Conservation (phyloP, 2,888 invertebrate genomes). For the Isotomurus palustris region DNA sequence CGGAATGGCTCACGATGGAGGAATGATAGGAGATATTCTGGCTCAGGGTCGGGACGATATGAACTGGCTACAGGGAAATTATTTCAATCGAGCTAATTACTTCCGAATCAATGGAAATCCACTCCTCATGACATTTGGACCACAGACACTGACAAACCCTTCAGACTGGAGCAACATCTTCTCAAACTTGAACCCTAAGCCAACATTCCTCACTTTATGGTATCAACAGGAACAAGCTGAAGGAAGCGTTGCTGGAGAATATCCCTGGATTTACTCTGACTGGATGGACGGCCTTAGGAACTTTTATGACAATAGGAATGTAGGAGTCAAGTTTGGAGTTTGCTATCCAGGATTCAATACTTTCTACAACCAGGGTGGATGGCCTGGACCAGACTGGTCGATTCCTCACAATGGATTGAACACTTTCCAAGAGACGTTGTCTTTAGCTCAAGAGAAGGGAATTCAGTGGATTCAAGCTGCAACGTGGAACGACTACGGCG, state of each 20-base stretch:
- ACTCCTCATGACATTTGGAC: slow-evolving; percentile 40
- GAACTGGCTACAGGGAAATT: slow-evolving; percentile 8
- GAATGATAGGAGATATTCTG: slow-evolving; percentile 33
- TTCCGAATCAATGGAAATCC: slow-evolving; percentile 35
- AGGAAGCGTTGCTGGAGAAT: slow-evolving; percentile 34
- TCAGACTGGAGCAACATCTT: slow-evolving; percentile 37
- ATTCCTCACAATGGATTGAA: slow-evolving; percentile 22
- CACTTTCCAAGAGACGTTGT: slow-evolving; percentile 33
- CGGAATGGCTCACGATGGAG: slow-evolving; percentile 37
- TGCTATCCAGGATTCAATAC: slow-evolving; percentile 42
- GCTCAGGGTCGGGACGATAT: slow-evolving; percentile 33
- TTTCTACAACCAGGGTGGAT: slow-evolving; percentile 30
- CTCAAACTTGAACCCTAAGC: slow-evolving; percentile 25
- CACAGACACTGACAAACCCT: slow-evolving; percentile 30
- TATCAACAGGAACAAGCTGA: slow-evolving; percentile 27
- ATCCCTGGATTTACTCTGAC: slow-evolving; percentile 39
- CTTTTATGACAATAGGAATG: slow-evolving; percentile 32
- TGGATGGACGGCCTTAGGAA: slow-evolving; percentile 35
- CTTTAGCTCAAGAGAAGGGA: slow-evolving; percentile 22
- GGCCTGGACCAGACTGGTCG: slow-evolving; percentile 36
- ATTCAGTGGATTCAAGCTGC: slow-evolving; percentile 31
- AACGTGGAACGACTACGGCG: slow-evolving; percentile 44
- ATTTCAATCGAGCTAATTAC: slow-evolving; percentile 33
- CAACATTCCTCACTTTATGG: slow-evolving; percentile 41
- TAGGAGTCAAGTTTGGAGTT: slow-evolving; percentile 31